Evolutionary conservation across 2,888 invertebrate species (phyloP).

Genomic region (Andrena bucephala): DNA sequence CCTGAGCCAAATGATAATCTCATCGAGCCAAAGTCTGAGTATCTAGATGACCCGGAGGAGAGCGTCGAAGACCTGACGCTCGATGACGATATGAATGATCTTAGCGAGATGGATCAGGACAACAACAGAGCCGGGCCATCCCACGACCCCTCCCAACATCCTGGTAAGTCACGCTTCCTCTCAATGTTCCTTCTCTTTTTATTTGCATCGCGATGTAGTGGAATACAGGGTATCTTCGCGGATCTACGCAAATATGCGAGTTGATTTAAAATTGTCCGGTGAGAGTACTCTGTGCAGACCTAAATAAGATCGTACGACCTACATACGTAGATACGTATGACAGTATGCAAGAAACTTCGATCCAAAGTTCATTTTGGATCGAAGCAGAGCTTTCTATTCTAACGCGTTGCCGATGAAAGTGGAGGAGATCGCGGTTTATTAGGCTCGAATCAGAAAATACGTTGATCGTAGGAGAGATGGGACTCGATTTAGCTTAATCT

Average conservation of each 20-base stretch:
- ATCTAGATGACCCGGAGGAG: constrained; percentile 90
- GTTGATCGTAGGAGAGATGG: constrained; percentile 23
- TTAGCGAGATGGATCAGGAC: constrained; percentile 90
- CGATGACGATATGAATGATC: constrained; percentile 90
- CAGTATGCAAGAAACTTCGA: constrained; percentile 67
- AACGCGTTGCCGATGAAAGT: constrained; percentile 20
- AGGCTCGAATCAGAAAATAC: constrained; percentile 23
- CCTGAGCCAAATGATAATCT: constrained; percentile 86
- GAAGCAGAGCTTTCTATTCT: constrained; percentile 60
- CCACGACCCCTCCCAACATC: constrained; percentile 88
- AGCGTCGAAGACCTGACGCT: constrained; percentile 94
- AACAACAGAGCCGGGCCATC: constrained; percentile 89
- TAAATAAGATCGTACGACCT: constrained; percentile 19
- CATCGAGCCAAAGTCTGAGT: constrained; percentile 92
- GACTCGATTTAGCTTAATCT: constrained; percentile 44
- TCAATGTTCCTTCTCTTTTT: constrained; percentile 41
- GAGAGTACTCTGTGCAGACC: constrained; percentile 6
- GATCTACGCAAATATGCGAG: constrained; percentile 25
- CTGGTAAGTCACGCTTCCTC: constrained; percentile 86
- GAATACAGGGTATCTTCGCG: constrained; percentile 67
- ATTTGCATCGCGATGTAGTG: constrained; percentile 55
- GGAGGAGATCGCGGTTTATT: constrained; percentile 15
- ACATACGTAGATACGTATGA: constrained; percentile 15
- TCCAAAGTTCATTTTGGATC: constrained; percentile 68
- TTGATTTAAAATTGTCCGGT: constrained; percentile 20